Base-by-base conservation (phyloP, 2,797 vertebrate genomes). In the Sebastes matsubarae region DNA sequence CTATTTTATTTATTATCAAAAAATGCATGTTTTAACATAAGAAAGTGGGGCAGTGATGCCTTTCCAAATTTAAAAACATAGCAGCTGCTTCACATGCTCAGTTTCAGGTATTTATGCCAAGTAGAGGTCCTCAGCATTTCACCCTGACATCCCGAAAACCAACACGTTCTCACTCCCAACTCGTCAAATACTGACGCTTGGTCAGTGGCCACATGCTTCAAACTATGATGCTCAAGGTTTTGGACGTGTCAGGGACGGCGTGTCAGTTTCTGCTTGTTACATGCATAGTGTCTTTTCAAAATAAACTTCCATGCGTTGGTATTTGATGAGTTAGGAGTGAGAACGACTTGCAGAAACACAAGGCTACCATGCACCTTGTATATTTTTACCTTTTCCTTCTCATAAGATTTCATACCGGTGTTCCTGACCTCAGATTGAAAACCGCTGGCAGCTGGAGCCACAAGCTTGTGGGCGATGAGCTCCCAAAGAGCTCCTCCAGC, bases 401-500 rank as follows among this genome's bases (percentile, higher is more conserved):
- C 4, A 52, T 25, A 12, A 68, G 24, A 77, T 71, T 77, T 75
- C 73, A 73, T 59, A 58, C 63, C 72, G 73, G 52, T 73, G 46
- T 57, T 86, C 69, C 61, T 82, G 81, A 88, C 72, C 80, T 36
- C 60, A 60, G 61, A 36, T 6, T 86, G 30, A 81, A 85, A 89
- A 81, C 87, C 66, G 12, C 81, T 52, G 80, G 80, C 77, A 76
- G 38, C 6, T 58, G 68, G 79, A 86, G 68, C 75, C 83, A 42
- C 63, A 67, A 79, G 86, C 88, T 78, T 84, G 83, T 59, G 85
- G 84, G 80, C 78, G 87, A 91, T 83, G 84, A 93, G 84, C 84
- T 79, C 77, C 70, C 55, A 77, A 83, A 88, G 87, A 85, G 82
- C 81, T 86, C 68, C 65, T 77, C 34, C 72, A 64, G 65, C 50